Percentiles rank a stretch among this genome's conserved stretches.
These are phyloP conservation scores for Pelodytes ibericus DNA, from an alignment of 2,797 vertebrate species.

Conservation along the genomic window DNA sequence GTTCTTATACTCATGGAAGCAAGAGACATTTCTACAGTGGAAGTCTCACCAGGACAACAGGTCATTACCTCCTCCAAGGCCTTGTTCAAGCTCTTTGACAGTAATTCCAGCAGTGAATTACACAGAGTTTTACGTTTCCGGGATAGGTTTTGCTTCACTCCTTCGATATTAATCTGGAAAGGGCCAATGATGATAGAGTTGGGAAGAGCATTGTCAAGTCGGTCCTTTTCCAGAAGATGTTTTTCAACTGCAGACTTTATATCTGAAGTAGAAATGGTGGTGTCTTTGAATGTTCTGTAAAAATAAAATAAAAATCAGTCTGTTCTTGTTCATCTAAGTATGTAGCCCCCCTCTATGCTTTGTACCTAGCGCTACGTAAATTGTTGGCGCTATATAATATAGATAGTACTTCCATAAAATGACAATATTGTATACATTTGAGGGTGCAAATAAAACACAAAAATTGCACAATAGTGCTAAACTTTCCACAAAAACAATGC, in stretches of 20 bases:
- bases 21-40: background rate
- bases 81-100: conserved; percentile 76
- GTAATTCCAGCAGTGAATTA: conserved; percentile 73
- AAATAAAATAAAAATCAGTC: too few relatives aligned
- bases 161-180: conserved; percentile 77
- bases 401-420: too few relatives aligned
- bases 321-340: too few relatives aligned
- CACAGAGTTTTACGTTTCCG: conserved; percentile 79
- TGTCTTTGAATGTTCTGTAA: conserved; percentile 71
- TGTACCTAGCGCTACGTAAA: too few relatives aligned
- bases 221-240: conserved; percentile 78
- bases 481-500: too few relatives aligned
- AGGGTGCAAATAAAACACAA: too few relatives aligned
- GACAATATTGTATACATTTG: too few relatives aligned
- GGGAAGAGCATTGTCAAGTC: conserved; percentile 76
- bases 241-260: conserved; percentile 74
- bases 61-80: conserved; percentile 76
- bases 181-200: conserved; percentile 84
- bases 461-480: too few relatives aligned
- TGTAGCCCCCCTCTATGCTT: too few relatives aligned
- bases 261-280: conserved; percentile 71
- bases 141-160: conserved; percentile 76
- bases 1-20: background rate
- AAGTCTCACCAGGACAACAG: background rate
- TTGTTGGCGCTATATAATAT: too few relatives aligned